Percentiles rank a stretch among this genome's conserved stretches.
phyloP scores from a whole-genome alignment of 2,797 vertebrate species.

The Sebastolobus alascanus region DNA sequence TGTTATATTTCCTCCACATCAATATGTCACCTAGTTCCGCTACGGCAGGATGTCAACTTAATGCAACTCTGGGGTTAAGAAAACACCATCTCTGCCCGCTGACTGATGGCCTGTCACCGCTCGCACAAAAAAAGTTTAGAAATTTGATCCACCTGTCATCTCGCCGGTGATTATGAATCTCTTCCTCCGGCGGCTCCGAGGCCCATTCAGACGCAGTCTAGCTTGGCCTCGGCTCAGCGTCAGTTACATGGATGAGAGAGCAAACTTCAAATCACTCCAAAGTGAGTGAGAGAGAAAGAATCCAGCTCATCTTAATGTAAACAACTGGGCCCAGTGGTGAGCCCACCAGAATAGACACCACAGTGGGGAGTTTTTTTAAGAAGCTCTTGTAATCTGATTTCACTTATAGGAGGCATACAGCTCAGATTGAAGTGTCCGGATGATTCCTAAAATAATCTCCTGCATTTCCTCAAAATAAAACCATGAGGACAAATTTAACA shows the following conservation, averaged over 20 bases:
- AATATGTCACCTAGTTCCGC: slow-evolving; percentile 83
- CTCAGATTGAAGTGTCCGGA: slow-evolving; percentile 29
- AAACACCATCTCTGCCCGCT: slow-evolving; percentile 76
- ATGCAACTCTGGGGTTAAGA: slow-evolving; percentile 84
- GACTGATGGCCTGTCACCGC: slow-evolving; percentile 81
- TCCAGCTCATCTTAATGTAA: slow-evolving; percentile 76
- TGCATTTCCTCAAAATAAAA: neutral
- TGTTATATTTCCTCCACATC: slow-evolving; percentile 82
- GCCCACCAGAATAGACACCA: slow-evolving; percentile 62
- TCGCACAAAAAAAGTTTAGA: slow-evolving; percentile 83
- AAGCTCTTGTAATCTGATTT: slow-evolving; percentile 53
- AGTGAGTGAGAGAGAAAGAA: slow-evolving; percentile 50
- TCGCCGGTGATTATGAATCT: slow-evolving; percentile 82
- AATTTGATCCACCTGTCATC: slow-evolving; percentile 87
- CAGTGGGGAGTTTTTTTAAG: slow-evolving; percentile 12
- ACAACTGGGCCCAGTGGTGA: slow-evolving; percentile 59
- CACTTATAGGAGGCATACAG: slow-evolving; percentile 44
- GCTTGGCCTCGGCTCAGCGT: slow-evolving; percentile 71
- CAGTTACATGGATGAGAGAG: slow-evolving; percentile 77
- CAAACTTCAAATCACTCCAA: slow-evolving; percentile 68
- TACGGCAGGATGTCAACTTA: slow-evolving; percentile 82
- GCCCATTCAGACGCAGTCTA: slow-evolving; percentile 78
- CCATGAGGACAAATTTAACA: neutral
- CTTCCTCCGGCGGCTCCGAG: slow-evolving; percentile 67
- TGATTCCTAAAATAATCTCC: neutral